Base-by-base conservation (phyloP, 2,113 vertebrate genomes). In the Myiozetetes cayanensis region DNA sequence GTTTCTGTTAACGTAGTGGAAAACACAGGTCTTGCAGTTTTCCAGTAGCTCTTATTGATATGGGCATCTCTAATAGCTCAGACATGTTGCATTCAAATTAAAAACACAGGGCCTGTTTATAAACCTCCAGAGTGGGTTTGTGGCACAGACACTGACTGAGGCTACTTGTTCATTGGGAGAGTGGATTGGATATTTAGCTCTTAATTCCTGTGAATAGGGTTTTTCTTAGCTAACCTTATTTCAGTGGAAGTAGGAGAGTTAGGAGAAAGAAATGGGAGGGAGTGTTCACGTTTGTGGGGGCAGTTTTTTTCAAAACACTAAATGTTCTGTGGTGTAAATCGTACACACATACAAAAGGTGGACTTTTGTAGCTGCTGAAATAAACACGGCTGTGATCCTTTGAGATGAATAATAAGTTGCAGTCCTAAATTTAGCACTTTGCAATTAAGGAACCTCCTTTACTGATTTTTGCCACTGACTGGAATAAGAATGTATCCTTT, bases 221-320 rank as follows among this genome's bases (percentile, higher is more conserved):
- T 94, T 94, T 88, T 95, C 82, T 96, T 75, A 63, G 49, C 39
- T 85, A 72, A n/a, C 24, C 8, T 91, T 11, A 63, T 90, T 80
- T 94, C 65, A 84, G 19, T 94, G 75, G 28, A 78, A 85, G 43
- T 85, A n/a, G 16, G 61, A 82, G 63, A 80, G 7, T 61, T 22
- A 30, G 28, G 50, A 66, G 44, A 59, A 68, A 85, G 41, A 82
- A 84, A 58, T 35, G 33, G 47, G 21, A 52, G 33, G 53, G 13
- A 23, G 23, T 6, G 17, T 77, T 88, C 65, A 28, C 39, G 19
- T 79, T 78, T 56, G 47, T 67, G 59, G 7, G 78, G n/a, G 15
- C 41, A 31, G 11, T 19, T 33, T 66, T 72, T 63, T 59, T 31
- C 1, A 22, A 82, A 87, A 47, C 21, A 6, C 28, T 55, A 22